These are phyloP conservation scores for Gadus chalcogrammus DNA, from an alignment of 2,113 vertebrate genomes.

Conservation along the genomic window DNA sequence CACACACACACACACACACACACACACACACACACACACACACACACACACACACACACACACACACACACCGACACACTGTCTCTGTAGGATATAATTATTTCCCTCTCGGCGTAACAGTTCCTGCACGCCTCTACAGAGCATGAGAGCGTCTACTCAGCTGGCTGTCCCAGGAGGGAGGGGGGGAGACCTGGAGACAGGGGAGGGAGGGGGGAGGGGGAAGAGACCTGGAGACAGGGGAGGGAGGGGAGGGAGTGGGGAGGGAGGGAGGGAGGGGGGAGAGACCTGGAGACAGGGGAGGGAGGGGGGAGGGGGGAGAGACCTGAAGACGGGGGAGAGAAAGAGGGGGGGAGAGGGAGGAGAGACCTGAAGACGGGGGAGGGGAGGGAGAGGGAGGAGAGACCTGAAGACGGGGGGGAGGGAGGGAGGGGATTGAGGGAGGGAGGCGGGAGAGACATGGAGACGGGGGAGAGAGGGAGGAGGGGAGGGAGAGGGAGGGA, in stretches of 20 bases:
- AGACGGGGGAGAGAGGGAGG: constrained; percentile 10
- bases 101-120: constrained; percentile 37
- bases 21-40: constrained; percentile 4
- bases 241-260: constrained; percentile 4
- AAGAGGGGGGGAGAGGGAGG: constrained; percentile 8
- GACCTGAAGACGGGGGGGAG: constrained; percentile 23
- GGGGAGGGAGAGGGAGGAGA: constrained; percentile 19
- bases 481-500: constrained; percentile 10
- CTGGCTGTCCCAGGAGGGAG: background rate
- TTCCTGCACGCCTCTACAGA: constrained; percentile 25
- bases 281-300: too few relatives aligned
- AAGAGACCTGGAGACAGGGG: constrained; percentile 36
- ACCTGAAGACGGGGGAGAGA: constrained; percentile 20
- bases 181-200: constrained; percentile 35
- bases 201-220: constrained; percentile 11
- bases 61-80: background rate
- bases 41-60: too few relatives aligned
- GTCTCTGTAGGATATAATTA: constrained; percentile 50
- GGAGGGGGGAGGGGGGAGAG: constrained; percentile 24
- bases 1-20: too few relatives aligned
- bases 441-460: constrained; percentile 33
- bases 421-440: background rate
- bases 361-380: constrained; percentile 25
- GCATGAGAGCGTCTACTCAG: constrained; percentile 32
- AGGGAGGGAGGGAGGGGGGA: constrained; percentile 25